These are phyloP conservation scores for Abrostola triplasia DNA, from an alignment of 2,888 invertebrate species.

Conservation along the genomic window DNA sequence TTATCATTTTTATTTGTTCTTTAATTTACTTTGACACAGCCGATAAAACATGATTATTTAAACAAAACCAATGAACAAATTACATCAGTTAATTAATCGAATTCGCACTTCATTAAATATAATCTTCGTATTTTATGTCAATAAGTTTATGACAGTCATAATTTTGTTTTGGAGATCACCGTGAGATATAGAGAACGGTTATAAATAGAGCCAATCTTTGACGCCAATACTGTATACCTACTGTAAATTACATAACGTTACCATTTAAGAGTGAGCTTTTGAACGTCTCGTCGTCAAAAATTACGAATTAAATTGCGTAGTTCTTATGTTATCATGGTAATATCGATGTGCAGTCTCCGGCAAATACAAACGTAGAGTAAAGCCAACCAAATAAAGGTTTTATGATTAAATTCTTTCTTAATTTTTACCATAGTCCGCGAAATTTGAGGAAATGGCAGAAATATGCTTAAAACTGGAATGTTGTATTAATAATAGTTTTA, in stretches of 20 bases:
- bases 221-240: neutral
- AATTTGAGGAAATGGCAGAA: too few relatives aligned
- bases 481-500: too few relatives aligned
- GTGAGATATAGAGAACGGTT: slow-evolving; percentile 26
- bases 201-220: slow-evolving; percentile 17
- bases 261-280: slow-evolving; percentile 1
- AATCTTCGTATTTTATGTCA: slow-evolving; percentile 27
- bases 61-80: slow-evolving; percentile 45
- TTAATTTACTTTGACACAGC: slow-evolving; percentile 36
- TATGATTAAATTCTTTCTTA: too few relatives aligned
- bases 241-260: slow-evolving; percentile 4
- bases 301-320: too few relatives aligned
- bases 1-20: slow-evolving; percentile 41
- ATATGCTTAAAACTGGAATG: too few relatives aligned
- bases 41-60: slow-evolving; percentile 34
- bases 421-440: too few relatives aligned
- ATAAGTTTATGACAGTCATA: slow-evolving; percentile 17
- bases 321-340: too few relatives aligned
- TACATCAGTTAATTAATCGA: slow-evolving; percentile 51
- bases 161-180: slow-evolving; percentile 18
- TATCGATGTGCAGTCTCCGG: too few relatives aligned
- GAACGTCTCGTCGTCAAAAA: neutral
- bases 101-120: slow-evolving; percentile 38
- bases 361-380: too few relatives aligned
- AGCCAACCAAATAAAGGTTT: too few relatives aligned